These are phyloP conservation scores for Caenorhabditis sp. DNA, from an alignment of 2,888 invertebrate genomes.

Conservation along the genomic window DNA sequence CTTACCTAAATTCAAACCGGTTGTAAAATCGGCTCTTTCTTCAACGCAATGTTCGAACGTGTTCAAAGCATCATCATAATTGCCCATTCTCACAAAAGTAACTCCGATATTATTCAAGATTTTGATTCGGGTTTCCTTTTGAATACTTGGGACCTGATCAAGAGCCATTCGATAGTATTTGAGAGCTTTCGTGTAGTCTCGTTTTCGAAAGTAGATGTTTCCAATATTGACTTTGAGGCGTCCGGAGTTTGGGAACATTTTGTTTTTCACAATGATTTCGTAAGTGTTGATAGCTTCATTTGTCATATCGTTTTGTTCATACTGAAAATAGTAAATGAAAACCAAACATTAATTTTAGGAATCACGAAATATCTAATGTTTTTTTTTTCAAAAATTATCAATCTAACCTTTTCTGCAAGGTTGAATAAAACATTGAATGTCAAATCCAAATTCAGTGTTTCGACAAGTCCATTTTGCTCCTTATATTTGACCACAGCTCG, in stretches of 20 bases:
- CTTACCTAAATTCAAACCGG: constrained; percentile 81
- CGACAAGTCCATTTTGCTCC: constrained; percentile 85
- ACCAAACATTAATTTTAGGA: constrained; percentile 3
- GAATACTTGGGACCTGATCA: constrained; percentile 89
- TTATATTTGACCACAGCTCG: constrained; percentile 86
- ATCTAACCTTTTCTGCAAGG: constrained; percentile 79
- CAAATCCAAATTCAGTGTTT: constrained; percentile 90
- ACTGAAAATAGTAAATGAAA: no score
- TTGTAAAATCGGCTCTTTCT: constrained; percentile 85
- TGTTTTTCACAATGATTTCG: constrained; percentile 87
- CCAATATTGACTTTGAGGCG: constrained; percentile 85
- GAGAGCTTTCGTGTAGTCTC: constrained; percentile 83
- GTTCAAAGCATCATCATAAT: constrained; percentile 92
- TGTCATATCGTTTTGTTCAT: constrained; percentile 90
- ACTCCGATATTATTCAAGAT: constrained; percentile 98
- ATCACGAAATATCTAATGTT: no score
- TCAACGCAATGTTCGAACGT: constrained; percentile 98
- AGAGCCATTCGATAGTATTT: constrained; percentile 98
- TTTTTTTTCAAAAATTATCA: neutral
- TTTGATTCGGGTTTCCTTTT: constrained; percentile 86
- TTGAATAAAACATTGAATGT: constrained; percentile 95
- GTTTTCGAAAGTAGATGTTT: constrained; percentile 93
- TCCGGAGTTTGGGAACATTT: constrained; percentile 88
- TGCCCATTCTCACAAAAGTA: constrained; percentile 91
- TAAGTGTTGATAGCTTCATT: constrained; percentile 95